Evolutionary conservation across 2,113 vertebrate species (phyloP).

Genomic region (Bungarus multicinctus): DNA sequence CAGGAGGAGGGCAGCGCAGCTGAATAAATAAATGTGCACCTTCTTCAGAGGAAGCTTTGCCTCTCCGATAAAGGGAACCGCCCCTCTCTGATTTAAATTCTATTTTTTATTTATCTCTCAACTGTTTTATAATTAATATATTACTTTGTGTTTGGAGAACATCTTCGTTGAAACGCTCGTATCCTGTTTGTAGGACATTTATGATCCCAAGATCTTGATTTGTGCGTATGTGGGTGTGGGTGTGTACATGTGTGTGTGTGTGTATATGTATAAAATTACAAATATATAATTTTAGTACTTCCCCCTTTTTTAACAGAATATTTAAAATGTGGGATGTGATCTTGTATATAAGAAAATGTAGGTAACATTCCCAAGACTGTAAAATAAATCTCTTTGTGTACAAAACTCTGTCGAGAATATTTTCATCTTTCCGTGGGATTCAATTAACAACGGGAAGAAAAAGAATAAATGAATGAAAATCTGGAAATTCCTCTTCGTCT

Average conservation of each 20-base stretch:
- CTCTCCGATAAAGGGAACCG: not conserved
- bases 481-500: not conserved
- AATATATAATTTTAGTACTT: conserved; percentile 61
- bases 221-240: not conserved
- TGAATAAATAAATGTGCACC: conserved; percentile 24
- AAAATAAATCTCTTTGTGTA: conserved; percentile 72
- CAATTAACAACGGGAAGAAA: not conserved
- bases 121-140: conserved; percentile 41
- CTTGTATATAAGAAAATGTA: conserved; percentile 67
- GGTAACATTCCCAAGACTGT: conserved; percentile 50
- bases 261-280: not conserved
- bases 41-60: conserved; percentile 23
- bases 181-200: conserved; percentile 66
- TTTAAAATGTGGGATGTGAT: conserved; percentile 64
- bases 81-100: not conserved
- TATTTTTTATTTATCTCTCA: conserved; percentile 32
- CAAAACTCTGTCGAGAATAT: not conserved
- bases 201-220: not conserved
- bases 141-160: conserved; percentile 39
- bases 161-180: conserved; percentile 60
- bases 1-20: conserved; percentile 18
- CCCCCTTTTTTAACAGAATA: conserved; percentile 40
- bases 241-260: conserved; percentile 32
- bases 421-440: not conserved
- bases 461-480: not conserved